Evolutionary conservation across 2,797 vertebrate genomes (phyloP), one percentile per base, ranked within the genome.

Genomic region (Fundulus diaphanus): DNA sequence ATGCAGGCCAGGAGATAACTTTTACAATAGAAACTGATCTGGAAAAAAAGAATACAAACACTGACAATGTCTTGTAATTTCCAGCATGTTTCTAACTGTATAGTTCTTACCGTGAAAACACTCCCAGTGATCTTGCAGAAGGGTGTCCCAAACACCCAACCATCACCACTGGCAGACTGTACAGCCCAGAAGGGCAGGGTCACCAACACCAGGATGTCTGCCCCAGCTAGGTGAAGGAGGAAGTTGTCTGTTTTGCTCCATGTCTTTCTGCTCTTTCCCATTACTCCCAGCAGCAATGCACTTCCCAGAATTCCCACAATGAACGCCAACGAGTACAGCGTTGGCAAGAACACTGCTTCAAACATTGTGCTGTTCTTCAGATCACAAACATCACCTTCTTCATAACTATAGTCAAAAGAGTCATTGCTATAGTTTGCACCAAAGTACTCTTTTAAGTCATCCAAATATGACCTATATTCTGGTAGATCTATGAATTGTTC

Each of bases 1-100:
- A 99, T 97, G 90, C 96, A 97, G 31, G 95, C 95, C 84, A 99
- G 93, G 70, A 99, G 95, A 73, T 98, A 96, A 92, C 97, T 98
- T 7, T 96, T 96, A 92, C 97, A 97, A 93, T 97, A 98, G 92
- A 98, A 97, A 89, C 97, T 99, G 78, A 99, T 85, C 94, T 97
- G 82, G n/a, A 29, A 51, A 42, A 66, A 80, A 48, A 11, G n/a
- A 46, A 5, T 31, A 42, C 24, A 66, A 13, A 1, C 74, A 72
- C 9, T 37, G 11, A 35, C 13, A 29, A 16, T 51, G 35, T 0
- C 37, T 63, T 16, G 31, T 0, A 22, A 20, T 2, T 37, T 74
- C 44, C n/a, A 59, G 3, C 11, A 9, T 12, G 1, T 51, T 13
- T 63, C 11, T 12, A 37, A 12, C 35, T 63, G 35, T 7, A 68